Evolutionary conservation across 2,888 invertebrate species (phyloP).

Genomic region (Eilema caniola): DNA sequence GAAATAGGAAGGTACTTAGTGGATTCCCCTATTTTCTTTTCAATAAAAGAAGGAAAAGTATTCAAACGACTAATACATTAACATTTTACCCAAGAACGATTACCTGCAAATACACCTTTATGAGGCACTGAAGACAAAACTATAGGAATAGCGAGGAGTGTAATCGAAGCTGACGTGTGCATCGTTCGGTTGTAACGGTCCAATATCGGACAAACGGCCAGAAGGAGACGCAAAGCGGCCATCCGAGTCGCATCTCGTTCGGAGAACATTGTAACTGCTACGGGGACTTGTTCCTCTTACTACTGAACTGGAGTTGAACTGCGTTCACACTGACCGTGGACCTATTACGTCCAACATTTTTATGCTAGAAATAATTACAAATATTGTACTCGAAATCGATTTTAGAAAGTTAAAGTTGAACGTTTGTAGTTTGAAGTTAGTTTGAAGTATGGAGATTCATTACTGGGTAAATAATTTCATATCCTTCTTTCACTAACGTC

Average conservation of each 20-base stretch:
- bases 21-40: background rate
- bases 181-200: constrained; percentile 55
- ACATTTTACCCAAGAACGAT: background rate
- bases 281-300: constrained; percentile 46
- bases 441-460: background rate
- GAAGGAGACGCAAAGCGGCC: constrained; percentile 71
- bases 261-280: constrained; percentile 60
- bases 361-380: background rate
- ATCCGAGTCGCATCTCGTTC: constrained; percentile 67
- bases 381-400: background rate
- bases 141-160: constrained; percentile 40
- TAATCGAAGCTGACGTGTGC: constrained; percentile 61
- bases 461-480: too few species aligned
- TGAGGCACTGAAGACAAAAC: constrained; percentile 42
- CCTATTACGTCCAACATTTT: background rate
- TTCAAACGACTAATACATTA: background rate
- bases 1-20: background rate
- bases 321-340: constrained; percentile 35
- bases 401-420: too few species aligned
- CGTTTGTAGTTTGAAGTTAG: too few species aligned
- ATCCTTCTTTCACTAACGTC: background rate
- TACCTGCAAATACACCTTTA: constrained; percentile 26
- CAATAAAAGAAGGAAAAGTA: background rate
- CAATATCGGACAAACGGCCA: constrained; percentile 69
- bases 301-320: constrained; percentile 27